Base-by-base conservation (phyloP, 2,888 invertebrate species). In the Tupiocoris notatus region DNA sequence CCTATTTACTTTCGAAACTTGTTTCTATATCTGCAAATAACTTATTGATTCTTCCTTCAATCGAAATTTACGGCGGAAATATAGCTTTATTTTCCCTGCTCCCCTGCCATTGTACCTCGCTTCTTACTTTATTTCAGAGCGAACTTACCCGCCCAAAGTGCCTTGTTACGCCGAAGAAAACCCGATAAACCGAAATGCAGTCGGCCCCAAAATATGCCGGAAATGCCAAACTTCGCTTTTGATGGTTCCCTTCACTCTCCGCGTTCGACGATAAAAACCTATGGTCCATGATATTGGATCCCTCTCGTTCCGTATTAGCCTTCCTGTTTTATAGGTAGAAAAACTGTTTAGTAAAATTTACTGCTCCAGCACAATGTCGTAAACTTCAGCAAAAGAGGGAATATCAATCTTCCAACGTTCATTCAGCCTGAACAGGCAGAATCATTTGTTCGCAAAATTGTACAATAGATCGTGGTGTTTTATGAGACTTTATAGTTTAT, bases 271-370 rank as follows among this genome's bases (percentile, higher is more conserved):
- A 67, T 67, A 67, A 67, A 67, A 67, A 67, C 67, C 57, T 67
- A 67, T 67, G 56, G 67, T 57, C 67, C 67, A 67, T 67, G 67
- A 67, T 67, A 67, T 67, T 67, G 67, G 67, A 56, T 57, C 66
- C 67, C 67, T 39, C 39, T 57, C 67, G 67, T 67, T 67, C 56
- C 67, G 56, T 57, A 54, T 67, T 67, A 57, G 65, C 39, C 39
- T 20, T 65, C 16, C 65, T 12, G 25, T 65, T 39, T 65, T 65
- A 65, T 65, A 39, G 65, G 65, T 18, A 39, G 39, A 65, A 65
- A 39, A 39, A 12, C 39, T 39, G 39, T 39, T 7, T 12, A 39
- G 39, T 39, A 39, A 39, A 39, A 7, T 39, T 39, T 39, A 39
- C 39, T 39, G 39, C 39, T 7, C 39, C 12, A 3, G 6, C 39